Evolutionary conservation across 2,888 invertebrate species (phyloP).

Genomic region (Apamea anceps): DNA sequence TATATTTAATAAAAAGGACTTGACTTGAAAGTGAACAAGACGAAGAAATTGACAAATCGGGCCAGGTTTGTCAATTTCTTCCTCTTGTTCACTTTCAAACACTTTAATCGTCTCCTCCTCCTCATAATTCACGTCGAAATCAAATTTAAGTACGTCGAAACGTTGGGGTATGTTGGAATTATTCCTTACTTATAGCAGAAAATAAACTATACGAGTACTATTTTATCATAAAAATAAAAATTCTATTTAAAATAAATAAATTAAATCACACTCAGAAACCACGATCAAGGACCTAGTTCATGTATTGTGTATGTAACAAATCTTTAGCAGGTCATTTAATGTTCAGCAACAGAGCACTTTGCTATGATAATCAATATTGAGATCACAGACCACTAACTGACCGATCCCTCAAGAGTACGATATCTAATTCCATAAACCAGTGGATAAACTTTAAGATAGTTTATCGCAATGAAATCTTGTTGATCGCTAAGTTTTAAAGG

Average conservation of each 20-base stretch:
- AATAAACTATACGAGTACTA: too few relatives aligned
- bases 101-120: background rate
- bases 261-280: background rate
- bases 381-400: background rate
- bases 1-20: too few relatives aligned
- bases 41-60: too few relatives aligned
- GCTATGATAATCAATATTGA: background rate
- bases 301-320: background rate
- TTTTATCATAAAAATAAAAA: too few relatives aligned
- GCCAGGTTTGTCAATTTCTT: too few relatives aligned
- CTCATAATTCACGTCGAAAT: background rate
- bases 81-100: background rate
- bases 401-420: conserved; percentile 8
- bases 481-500: background rate
- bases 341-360: background rate
- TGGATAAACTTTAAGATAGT: background rate
- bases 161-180: background rate
- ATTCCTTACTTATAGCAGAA: too few relatives aligned
- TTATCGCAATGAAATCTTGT: too few relatives aligned
- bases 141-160: background rate
- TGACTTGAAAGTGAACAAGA: too few relatives aligned
- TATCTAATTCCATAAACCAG: background rate
- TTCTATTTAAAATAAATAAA: too few relatives aligned
- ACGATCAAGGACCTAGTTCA: background rate
- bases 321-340: background rate